Conservation (phyloP, 2,113 vertebrate species). For the Heterotilapia buettikoferi region DNA sequence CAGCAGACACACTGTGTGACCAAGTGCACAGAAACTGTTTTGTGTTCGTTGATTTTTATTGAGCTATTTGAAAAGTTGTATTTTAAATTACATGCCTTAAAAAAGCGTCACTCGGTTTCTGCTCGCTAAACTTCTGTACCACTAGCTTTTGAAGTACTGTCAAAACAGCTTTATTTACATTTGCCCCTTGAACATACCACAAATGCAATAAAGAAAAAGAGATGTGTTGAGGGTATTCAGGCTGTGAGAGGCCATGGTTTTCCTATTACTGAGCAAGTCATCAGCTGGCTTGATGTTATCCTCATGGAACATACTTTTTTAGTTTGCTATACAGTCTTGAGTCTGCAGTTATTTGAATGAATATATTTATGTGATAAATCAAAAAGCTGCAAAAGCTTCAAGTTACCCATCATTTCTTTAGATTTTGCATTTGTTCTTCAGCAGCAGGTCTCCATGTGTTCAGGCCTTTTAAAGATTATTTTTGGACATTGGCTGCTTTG, state of each 20-base stretch:
- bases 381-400: not conserved
- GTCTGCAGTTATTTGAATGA: not conserved
- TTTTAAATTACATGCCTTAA: not conserved
- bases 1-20: not conserved
- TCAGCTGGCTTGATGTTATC: not conserved
- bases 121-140: not conserved
- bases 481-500: not conserved
- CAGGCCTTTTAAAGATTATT: not conserved
- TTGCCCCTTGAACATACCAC: not conserved
- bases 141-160: not conserved
- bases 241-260: not conserved
- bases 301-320: not conserved
- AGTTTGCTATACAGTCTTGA: not conserved
- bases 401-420: not conserved
- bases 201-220: not conserved
- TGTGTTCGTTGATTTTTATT: not conserved
- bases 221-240: not conserved
- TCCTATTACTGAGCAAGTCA: not conserved
- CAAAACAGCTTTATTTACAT: not conserved
- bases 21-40: not conserved
- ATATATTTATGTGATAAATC: not conserved
- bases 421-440: not conserved
- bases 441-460: not conserved
- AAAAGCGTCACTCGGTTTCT: not conserved
- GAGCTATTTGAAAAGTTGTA: not conserved